These are phyloP conservation scores for Adelphocoris suturalis DNA, from an alignment of 2,888 invertebrate species.

Conservation along the genomic window DNA sequence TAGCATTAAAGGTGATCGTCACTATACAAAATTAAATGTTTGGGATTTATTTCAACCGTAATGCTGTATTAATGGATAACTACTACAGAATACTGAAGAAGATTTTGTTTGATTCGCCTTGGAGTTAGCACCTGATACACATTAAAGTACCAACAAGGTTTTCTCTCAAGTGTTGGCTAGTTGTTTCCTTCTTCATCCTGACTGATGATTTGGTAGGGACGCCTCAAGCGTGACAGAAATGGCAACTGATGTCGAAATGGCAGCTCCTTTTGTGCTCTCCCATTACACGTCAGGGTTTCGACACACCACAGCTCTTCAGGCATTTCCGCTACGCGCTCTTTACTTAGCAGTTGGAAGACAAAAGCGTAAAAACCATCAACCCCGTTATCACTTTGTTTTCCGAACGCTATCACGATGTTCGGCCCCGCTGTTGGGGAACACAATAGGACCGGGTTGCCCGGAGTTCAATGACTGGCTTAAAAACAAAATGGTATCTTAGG, in stretches of 20 bases:
- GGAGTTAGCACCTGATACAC: no score
- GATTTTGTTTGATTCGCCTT: no score
- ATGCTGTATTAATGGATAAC: no score
- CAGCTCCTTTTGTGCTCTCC: conserved; percentile 23
- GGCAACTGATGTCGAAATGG: conserved; percentile 20
- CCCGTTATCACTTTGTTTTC: conserved; percentile 16
- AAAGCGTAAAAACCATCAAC: conserved; percentile 29
- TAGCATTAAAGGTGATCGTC: no score
- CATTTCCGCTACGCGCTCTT: not conserved
- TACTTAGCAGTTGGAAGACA: not conserved
- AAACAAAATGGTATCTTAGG: conserved; percentile 47
- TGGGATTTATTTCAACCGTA: no score
- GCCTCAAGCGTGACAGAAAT: conserved; percentile 16
- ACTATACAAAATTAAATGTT: no score
- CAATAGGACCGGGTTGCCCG: conserved; percentile 10
- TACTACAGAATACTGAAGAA: no score
- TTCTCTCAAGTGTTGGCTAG: not conserved
- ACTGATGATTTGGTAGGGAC: conserved; percentile 18
- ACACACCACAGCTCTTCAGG: not conserved
- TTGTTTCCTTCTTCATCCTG: not conserved
- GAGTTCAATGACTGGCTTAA: conserved; percentile 44
- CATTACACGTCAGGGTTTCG: conserved; percentile 6
- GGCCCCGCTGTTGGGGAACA: not conserved
- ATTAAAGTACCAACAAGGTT: not conserved
- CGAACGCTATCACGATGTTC: not conserved